phyloP scores from a whole-genome alignment of 1,140 invertebrate genomes.

The Drosophila ambigua region DNA sequence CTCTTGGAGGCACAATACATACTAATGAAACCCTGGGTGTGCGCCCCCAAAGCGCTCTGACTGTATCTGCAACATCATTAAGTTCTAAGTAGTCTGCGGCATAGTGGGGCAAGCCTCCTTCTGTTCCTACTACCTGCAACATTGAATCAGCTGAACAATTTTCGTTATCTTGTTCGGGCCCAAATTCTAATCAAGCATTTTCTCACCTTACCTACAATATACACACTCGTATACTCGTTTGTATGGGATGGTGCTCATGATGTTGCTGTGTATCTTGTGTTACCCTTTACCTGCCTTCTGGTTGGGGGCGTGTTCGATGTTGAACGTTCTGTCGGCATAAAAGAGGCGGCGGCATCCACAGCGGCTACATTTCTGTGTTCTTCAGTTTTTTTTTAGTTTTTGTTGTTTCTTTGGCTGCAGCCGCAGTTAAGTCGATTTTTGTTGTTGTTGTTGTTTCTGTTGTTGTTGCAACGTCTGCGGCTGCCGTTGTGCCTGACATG shows the following conservation, averaged over 20 bases:
- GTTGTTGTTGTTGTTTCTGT: constrained; percentile 44
- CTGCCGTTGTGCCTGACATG: constrained; percentile 56
- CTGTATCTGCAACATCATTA: constrained; percentile 15
- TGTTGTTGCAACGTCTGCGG: constrained; percentile 37
- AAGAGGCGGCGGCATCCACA: constrained; percentile 37
- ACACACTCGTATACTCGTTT: no score
- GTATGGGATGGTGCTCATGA: not conserved
- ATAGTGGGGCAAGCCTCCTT: not conserved
- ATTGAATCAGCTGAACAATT: constrained; percentile 21
- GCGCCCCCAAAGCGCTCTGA: no score
- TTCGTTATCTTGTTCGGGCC: constrained; percentile 41
- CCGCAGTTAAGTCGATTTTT: constrained; percentile 58
- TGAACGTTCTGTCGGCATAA: constrained; percentile 80
- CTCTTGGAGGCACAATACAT: no score
- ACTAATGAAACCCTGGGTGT: no score
- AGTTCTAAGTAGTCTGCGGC: constrained; percentile 29
- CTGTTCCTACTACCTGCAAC: constrained; percentile 26
- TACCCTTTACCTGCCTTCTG: constrained; percentile 53
- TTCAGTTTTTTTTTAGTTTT: constrained; percentile 49
- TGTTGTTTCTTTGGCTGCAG: constrained; percentile 47
- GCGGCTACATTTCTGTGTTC: constrained; percentile 72
- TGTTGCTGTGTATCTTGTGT: not conserved
- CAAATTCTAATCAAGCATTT: constrained; percentile 81
- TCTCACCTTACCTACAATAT: constrained; percentile 60
- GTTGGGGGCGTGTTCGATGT: constrained; percentile 69